These are phyloP conservation scores for Trachymyrmex septentrionalis DNA, from an alignment of 1,140 invertebrate species.

Conservation along the genomic window DNA sequence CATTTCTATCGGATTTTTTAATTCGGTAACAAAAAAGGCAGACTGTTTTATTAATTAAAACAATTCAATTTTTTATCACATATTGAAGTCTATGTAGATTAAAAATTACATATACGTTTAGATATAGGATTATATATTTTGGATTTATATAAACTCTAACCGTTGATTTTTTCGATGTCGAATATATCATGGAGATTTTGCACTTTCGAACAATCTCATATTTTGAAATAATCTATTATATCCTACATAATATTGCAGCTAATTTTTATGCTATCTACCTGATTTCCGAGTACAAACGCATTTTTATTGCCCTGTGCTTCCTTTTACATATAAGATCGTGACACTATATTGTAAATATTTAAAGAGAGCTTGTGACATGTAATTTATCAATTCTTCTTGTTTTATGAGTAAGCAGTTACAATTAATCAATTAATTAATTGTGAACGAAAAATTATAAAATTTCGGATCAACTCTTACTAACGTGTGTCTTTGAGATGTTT, in stretches of 20 bases:
- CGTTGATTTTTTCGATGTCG: background rate
- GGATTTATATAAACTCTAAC: background rate
- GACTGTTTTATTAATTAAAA: constrained; percentile 1
- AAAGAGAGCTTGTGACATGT: background rate
- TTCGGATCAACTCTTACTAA: background rate
- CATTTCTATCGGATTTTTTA: background rate
- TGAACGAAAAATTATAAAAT: background rate
- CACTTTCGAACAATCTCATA: background rate
- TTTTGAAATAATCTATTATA: background rate
- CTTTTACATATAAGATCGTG: constrained; percentile 3
- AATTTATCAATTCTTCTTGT: background rate
- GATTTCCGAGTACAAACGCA: background rate
- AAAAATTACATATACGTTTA: background rate
- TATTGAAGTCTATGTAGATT: background rate
- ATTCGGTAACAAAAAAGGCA: background rate
- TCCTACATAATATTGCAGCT: background rate
- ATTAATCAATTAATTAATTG: background rate
- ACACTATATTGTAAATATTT: constrained; percentile 3
- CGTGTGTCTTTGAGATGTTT: too few species aligned
- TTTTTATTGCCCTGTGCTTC: constrained; percentile 3
- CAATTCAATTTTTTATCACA: background rate
- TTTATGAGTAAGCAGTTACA: background rate
- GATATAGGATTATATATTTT: background rate
- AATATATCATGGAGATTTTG: background rate
- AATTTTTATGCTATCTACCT: background rate